Evolutionary conservation across 2,113 vertebrate species (phyloP).

Genomic region (Rana temporaria): DNA sequence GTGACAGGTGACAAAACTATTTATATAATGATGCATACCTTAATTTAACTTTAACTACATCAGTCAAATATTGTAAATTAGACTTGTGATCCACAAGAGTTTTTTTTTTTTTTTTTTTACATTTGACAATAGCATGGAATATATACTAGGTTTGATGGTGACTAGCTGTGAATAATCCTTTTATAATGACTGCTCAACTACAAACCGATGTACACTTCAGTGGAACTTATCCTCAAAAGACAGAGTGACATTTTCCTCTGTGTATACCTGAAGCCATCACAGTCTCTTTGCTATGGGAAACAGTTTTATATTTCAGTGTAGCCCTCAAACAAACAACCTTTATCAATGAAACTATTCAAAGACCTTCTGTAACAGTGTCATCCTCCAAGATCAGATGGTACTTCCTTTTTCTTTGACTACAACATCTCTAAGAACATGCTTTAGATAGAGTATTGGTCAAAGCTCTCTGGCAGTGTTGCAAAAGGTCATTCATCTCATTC

Average conservation of each 20-base stretch:
- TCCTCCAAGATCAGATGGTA: neutral
- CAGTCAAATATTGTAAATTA: no score
- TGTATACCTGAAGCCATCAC: slow-evolving; percentile 29
- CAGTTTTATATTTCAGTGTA: slow-evolving; percentile 38
- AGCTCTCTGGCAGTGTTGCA: no score
- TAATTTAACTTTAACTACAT: no score
- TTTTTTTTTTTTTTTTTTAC: no score
- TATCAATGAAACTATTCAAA: slow-evolving; percentile 38
- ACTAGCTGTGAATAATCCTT: slow-evolving; percentile 22
- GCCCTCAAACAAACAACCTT: slow-evolving; percentile 49
- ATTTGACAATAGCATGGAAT: neutral
- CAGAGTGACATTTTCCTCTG: slow-evolving; percentile 47
- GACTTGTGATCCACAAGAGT: no score
- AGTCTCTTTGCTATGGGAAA: slow-evolving; percentile 28
- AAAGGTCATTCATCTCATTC: no score
- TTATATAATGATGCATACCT: no score
- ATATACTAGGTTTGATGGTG: neutral
- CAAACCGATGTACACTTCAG: slow-evolving; percentile 51
- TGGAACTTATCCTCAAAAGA: slow-evolving; percentile 48
- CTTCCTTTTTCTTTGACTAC: neutral
- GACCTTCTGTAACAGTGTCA: neutral
- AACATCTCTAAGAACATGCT: neutral
- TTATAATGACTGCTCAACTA: slow-evolving; percentile 28
- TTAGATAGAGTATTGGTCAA: no score
- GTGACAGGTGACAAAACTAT: no score